Evolutionary conservation across 2,113 vertebrate species (phyloP).

Genomic region (Peromyscus leucopus): DNA sequence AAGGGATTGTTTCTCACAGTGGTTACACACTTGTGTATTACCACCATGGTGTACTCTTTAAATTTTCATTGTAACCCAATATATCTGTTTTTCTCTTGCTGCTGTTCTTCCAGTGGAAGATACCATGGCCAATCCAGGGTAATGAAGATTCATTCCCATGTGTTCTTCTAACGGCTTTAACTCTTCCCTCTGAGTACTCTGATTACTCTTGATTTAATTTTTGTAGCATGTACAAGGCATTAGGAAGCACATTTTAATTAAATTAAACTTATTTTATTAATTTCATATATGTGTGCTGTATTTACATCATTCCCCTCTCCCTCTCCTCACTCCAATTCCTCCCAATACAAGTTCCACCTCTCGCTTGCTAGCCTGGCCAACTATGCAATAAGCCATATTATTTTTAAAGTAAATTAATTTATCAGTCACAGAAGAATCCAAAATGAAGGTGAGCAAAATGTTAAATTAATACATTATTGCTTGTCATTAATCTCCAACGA

Average conservation of each 20-base stretch:
- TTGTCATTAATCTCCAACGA: neutral
- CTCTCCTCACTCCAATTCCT: neutral
- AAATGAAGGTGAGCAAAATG: neutral
- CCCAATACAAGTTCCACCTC: neutral
- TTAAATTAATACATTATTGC: neutral
- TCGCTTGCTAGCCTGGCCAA: neutral
- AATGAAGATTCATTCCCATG: neutral
- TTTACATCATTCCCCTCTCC: neutral
- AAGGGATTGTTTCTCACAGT: neutral
- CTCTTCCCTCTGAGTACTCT: neutral
- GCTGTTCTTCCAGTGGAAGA: neutral
- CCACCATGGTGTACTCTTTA: neutral
- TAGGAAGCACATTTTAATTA: neutral
- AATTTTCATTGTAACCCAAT: neutral
- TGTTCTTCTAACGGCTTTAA: conserved; percentile 17
- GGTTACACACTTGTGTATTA: neutral
- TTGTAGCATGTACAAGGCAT: neutral
- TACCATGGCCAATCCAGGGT: neutral
- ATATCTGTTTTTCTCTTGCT: neutral
- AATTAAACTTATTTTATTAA: neutral
- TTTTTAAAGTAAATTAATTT: conserved; percentile 32
- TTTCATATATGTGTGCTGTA: neutral
- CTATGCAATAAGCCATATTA: neutral
- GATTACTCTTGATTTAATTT: neutral
- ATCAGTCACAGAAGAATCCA: neutral